phyloP scores from a whole-genome alignment of 2,113 vertebrate species.

The Malurus cyaneus region DNA sequence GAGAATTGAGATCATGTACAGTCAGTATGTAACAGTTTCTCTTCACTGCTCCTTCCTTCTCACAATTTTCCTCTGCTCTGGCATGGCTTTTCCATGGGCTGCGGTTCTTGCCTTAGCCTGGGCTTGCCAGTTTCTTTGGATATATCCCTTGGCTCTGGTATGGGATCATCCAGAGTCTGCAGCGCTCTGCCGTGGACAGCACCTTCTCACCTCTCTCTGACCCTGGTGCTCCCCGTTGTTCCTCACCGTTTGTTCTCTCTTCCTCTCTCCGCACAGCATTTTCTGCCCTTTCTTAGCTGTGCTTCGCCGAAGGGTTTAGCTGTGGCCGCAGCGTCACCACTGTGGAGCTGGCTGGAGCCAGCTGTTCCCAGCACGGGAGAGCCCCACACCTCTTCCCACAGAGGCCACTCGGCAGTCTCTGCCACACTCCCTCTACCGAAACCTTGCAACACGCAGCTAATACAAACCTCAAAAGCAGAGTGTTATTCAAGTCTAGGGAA shows the following conservation, averaged over 20 bases:
- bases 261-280: background rate
- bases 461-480: background rate
- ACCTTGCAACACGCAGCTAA: rapidly evolving
- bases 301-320: background rate
- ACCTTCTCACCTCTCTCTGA: background rate
- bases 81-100: background rate
- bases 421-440: background rate
- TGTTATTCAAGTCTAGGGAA: background rate
- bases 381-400: background rate
- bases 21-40: background rate
- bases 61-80: background rate
- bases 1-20: rapidly evolving
- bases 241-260: too few relatives aligned
- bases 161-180: background rate
- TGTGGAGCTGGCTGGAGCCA: background rate
- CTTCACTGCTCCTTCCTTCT: background rate
- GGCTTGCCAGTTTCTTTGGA: background rate
- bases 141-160: background rate
- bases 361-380: background rate
- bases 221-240: background rate
- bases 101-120: background rate
- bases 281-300: background rate
- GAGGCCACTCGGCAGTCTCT: too few relatives aligned
- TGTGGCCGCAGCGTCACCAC: rapidly evolving
- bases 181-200: background rate